Percentiles rank a stretch among this genome's conserved stretches.
phyloP scores from a whole-genome alignment of 2,888 invertebrate species.

The Neocrepidodera transversa region DNA sequence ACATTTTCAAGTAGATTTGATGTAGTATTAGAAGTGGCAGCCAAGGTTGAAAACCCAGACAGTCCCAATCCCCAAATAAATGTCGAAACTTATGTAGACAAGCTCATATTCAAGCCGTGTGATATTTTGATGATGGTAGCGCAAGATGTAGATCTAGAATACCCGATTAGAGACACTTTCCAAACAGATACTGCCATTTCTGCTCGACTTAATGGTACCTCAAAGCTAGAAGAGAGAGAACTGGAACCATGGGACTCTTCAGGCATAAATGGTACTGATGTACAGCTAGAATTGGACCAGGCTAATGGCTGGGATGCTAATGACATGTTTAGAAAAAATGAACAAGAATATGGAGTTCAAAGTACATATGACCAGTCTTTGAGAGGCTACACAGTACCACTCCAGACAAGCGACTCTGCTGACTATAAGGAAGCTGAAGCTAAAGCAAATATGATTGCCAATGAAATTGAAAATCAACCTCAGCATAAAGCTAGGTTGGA shows the following conservation, averaged over 20 bases:
- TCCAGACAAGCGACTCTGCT: conserved; percentile 85
- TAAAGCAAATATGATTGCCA: conserved; percentile 88
- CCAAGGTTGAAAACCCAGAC: conserved; percentile 77
- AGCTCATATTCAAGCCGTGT: conserved; percentile 81
- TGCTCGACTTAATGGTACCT: conserved; percentile 65
- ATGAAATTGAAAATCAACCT: conserved; percentile 88
- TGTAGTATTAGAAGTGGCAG: conserved; percentile 85
- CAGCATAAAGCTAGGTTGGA: conserved; percentile 82
- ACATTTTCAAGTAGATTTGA: conserved; percentile 91
- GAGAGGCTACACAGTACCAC: conserved; percentile 88
- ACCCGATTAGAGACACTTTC: conserved; percentile 86
- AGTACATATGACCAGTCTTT: conserved; percentile 92
- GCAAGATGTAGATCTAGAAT: conserved; percentile 86
- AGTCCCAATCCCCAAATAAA: conserved; percentile 61
- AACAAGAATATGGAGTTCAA: conserved; percentile 85
- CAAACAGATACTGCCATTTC: conserved; percentile 90
- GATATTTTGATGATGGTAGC: conserved; percentile 86
- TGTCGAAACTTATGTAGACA: conserved; percentile 76
- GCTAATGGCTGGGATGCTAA: conserved; percentile 96
- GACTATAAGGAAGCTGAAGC: conserved; percentile 84
- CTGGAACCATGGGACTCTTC: conserved; percentile 89
- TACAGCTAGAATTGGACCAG: conserved; percentile 76
- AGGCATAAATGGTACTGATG: conserved; percentile 65
- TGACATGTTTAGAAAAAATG: conserved; percentile 96
- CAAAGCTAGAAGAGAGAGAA: conserved; percentile 73